These are phyloP conservation scores for Petrocephalus schoutedeni DNA, from an alignment of 2,797 vertebrate genomes.

Conservation along the genomic window DNA sequence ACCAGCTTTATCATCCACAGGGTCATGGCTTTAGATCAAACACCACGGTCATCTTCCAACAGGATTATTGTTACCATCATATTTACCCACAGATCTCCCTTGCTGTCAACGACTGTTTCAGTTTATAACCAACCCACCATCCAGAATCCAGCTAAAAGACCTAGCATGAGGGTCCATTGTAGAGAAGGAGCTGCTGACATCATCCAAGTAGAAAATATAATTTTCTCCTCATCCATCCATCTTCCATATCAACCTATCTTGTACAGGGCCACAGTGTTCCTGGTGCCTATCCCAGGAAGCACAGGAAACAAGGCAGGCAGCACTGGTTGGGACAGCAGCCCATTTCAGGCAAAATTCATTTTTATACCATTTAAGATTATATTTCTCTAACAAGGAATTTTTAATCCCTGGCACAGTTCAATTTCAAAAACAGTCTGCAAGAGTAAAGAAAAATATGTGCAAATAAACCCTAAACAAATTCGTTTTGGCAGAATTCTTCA, in stretches of 20 bases:
- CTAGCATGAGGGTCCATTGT: not conserved
- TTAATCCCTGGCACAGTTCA: not conserved
- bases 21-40: not conserved
- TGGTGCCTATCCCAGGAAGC: not conserved
- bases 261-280: not conserved
- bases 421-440: not conserved
- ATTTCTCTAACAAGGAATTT: not conserved
- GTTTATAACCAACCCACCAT: not conserved
- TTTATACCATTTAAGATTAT: not conserved
- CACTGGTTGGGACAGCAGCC: not conserved
- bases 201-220: not conserved
- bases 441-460: not conserved
- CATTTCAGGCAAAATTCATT: not conserved
- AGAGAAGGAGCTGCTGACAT: not conserved
- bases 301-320: not conserved
- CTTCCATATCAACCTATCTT: not conserved
- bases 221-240: not conserved
- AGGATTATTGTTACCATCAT: not conserved
- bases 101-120: not conserved
- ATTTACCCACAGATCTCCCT: not conserved
- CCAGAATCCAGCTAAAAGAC: not conserved
- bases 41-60: not conserved
- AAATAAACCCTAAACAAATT: no score
- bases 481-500: no score
- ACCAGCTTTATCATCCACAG: not conserved